Evolutionary conservation across 1,140 invertebrate genomes (phyloP), one percentile per base, ranked within the genome.

Genomic region (Drosophila novamexicana): DNA sequence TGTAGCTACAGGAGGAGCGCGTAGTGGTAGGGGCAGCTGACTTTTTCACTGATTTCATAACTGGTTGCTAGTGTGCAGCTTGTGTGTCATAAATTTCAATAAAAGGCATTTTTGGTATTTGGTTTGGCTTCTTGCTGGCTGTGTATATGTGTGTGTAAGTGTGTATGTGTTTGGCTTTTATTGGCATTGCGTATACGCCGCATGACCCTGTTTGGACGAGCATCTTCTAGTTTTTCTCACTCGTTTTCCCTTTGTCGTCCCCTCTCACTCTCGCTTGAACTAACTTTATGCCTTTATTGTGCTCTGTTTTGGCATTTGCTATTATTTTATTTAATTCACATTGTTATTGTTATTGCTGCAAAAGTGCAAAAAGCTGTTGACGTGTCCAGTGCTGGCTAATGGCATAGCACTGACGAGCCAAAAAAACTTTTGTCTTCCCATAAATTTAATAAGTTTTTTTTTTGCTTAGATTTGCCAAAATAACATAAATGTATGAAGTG

Each of bases 31-130:
- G 42, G 10, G 40, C n/a, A 22, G 14, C 40, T 61, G 66, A 52
- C 14, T 58, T 66, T 66, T 72, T 37, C 56, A 54, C 56, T 59
- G 63, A 61, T 74, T 68, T 62, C 65, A 56, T 73, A 73, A 73
- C 53, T 59, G 49, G n/a, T 8, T 12, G n/a, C 22, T 4, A 14
- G 14, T 8, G 10, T n/a, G 8, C 37, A 49, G 56, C 22, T 12
- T 9, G 49, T 29, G 63, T 32, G 58, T 52, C 65, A 86, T 88
- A 86, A 83, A 86, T 86, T 74, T 83, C 79, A 86, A 86, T 86
- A 79, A 82, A 88, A 54, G 68, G 39, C 68, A 79, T 86, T 88
- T 86, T 69, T 56, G 71, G 67, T 65, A 73, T 82, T 79, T 81
- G 40, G 58, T 66, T 83, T 65, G 36, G 34, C 58, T 49, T 37